Base-by-base conservation (phyloP, 1,140 invertebrate species). In the Drosophila novamexicana region DNA sequence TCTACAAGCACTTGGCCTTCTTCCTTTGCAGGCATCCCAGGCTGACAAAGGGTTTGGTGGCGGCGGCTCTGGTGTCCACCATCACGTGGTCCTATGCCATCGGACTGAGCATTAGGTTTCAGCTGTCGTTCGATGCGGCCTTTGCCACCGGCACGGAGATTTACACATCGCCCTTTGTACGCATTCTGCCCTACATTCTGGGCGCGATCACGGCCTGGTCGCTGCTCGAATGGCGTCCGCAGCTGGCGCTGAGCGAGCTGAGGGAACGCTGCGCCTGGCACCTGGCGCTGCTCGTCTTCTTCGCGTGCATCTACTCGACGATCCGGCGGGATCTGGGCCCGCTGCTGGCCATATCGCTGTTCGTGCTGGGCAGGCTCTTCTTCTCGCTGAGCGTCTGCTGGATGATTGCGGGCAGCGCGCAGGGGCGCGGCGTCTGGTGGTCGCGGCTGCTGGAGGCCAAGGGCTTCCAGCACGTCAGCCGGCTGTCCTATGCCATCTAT, bases 381-480 rank as follows among this genome's bases (percentile, higher is more conserved):
- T 92, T 92, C 65, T 85, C 90, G 10, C 37, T 90, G 7, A 81
- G 82, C 22, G 71, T 92, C 22, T 91, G 90, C 53, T 92, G 91
- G 91, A 92, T 92, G 90, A 91, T 92, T 50, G 71, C 88, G 4
- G 89, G 91, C 52, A 92, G 91, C 39, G 86, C 89, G 1, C 66
- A 63, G 4, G 91, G 90, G 0, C 77, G 83, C 7, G 83, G 91
- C 14, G 79, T 80, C 8, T 88, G 80, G 79, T 92, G 90, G 88
- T 92, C 92, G 6, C 82, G 91, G 12, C 68, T 92, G 34, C 65
- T 92, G 63, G 91, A 92, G 53, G 85, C 78, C 40, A 91, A 84
- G 52, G 69, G 90, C 1, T 92, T 92, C 50, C 91, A 92, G 54
- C 92, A 92, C n/a, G 58, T 92, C 18, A 92, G 92, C 78, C 79